These are phyloP conservation scores for Melipona quadrifasciata DNA, from an alignment of 1,140 invertebrate genomes.

Conservation along the genomic window DNA sequence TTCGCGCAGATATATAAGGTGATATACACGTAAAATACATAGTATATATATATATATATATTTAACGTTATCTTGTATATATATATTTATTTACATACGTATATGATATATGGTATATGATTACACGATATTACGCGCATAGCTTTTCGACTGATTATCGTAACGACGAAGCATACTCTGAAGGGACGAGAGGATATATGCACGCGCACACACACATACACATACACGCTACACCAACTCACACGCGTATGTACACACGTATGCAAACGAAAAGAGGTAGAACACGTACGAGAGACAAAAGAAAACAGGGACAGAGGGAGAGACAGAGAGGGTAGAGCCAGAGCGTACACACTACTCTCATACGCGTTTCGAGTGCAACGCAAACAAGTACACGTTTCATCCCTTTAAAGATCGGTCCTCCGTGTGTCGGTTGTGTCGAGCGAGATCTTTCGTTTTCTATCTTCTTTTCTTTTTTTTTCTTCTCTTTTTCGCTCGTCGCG, in stretches of 20 bases:
- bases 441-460: not conserved
- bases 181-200: not conserved
- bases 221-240: not conserved
- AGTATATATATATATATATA: conserved; percentile 54
- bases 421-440: conserved; percentile 18
- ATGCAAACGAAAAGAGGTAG: conserved; percentile 8
- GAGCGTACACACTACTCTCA: not conserved
- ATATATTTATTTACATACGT: conserved; percentile 60
- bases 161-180: conserved; percentile 67
- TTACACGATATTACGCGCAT: conserved; percentile 70
- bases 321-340: not conserved
- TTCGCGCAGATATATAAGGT: conserved; percentile 64
- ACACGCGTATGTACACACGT: conserved; percentile 32
- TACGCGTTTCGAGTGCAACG: conserved; percentile 34
- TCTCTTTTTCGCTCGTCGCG: not conserved
- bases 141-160: conserved; percentile 81
- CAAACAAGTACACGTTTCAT: conserved; percentile 47
- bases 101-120: conserved; percentile 74
- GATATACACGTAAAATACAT: conserved; percentile 64
- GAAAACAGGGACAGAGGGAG: not conserved
- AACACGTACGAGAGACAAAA: conserved; percentile 12
- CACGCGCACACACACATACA: not conserved
- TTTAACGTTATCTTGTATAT: conserved; percentile 68
- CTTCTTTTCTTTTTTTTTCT: not conserved
- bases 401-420: conserved; percentile 2